Evolutionary conservation across 2,113 vertebrate genomes (phyloP), one percentile per base, ranked within the genome.

Genomic region (Neodontobutis hainanensis): DNA sequence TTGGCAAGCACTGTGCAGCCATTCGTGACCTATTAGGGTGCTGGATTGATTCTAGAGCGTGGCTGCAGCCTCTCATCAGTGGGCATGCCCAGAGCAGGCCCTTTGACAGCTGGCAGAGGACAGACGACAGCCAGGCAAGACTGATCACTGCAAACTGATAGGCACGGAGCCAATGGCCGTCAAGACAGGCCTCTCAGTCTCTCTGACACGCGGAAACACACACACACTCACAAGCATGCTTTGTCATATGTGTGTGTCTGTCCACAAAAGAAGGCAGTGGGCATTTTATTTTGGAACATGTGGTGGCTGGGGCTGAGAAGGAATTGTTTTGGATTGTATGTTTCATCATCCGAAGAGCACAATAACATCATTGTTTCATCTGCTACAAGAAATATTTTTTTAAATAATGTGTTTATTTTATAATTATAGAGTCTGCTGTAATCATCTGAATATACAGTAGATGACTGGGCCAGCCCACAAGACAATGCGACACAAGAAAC

Each of bases 1-100:
- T 88, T 91, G 89, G 91, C 89, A 87, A 87, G 73, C 68, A 48
- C 47, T 78, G 86, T 74, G 88, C 88, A 80, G 77, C 75, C 90
- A 90, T 85, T 89, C 88, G 88, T 93, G 93, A 91, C 90, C 92
- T 93, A 93, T 92, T 93, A 92, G 90, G 86, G 87, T 63, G 43
- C 65, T 82, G 88, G 88, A 93, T 92, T 91, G 90, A 92, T 92
- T 92, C 81, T 84, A 82, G 82, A 92, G 89, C 89, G 78, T 78
- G 80, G 86, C 82, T 88, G 85, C 77, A 87, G 83, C 83, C 81
- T 89, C 83, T 89, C 88, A 88, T 92, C 89, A 85, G 87, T 80
- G 76, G 86, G 80, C 84, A 84, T 82, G 71, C 82, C 69, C 77
- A 69, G 83, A 87, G 85, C 82, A 77, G 83, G 81, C 78, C 87